Evolutionary conservation across 2,797 vertebrate species (phyloP).

Genomic region (Myripristis jacobus): DNA sequence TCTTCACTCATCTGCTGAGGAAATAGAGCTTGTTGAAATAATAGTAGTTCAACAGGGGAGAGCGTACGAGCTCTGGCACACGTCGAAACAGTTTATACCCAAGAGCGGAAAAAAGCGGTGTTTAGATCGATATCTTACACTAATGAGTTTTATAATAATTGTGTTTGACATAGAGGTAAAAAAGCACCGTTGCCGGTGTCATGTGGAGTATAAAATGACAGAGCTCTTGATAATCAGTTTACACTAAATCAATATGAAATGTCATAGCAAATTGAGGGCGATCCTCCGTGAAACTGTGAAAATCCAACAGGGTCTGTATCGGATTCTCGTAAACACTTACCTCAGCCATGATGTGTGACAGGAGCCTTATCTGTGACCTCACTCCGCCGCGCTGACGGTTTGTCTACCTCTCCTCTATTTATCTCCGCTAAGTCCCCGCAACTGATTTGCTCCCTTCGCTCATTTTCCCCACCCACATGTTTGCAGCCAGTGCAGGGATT

Average conservation of each 20-base stretch:
- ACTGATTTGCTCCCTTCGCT: too few species aligned
- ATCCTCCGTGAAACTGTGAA: constrained; percentile 56
- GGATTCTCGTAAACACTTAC: constrained; percentile 63
- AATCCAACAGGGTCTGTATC: constrained; percentile 51
- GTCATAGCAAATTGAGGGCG: constrained; percentile 64
- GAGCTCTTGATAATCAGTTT: constrained; percentile 64
- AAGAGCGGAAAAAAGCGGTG: constrained; percentile 57
- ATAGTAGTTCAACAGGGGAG: constrained; percentile 51
- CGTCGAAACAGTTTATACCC: constrained; percentile 47
- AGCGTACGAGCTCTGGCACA: constrained; percentile 52
- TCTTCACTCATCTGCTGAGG: constrained; percentile 62
- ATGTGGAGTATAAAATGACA: constrained; percentile 42
- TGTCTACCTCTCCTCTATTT: not conserved
- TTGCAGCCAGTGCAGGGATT: constrained; percentile 18
- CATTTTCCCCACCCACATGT: not conserved
- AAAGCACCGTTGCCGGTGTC: constrained; percentile 33
- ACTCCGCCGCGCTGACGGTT: not conserved
- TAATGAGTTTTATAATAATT: constrained; percentile 66
- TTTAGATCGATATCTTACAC: constrained; percentile 44
- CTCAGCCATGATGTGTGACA: constrained; percentile 50
- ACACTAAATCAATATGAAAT: constrained; percentile 63
- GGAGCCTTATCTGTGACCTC: constrained; percentile 4
- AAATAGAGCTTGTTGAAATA: constrained; percentile 72
- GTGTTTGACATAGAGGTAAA: constrained; percentile 68
- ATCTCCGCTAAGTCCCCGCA: too few species aligned